These are phyloP conservation scores for Gonatopus flavifemur DNA, from an alignment of 1,140 invertebrate genomes.

Conservation along the genomic window DNA sequence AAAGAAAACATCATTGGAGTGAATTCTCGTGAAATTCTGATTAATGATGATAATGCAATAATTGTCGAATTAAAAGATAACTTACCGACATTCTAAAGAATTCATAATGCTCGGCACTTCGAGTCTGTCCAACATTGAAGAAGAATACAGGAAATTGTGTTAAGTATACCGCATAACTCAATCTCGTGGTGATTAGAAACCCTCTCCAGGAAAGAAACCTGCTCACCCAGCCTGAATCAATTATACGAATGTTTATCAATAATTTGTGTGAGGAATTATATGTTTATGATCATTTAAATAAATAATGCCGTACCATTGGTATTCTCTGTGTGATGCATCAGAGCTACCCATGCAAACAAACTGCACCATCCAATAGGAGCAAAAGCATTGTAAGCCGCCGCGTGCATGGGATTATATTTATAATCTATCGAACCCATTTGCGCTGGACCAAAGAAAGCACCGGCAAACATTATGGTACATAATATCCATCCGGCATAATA, in stretches of 20 bases:
- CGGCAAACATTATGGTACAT: constrained; percentile 54
- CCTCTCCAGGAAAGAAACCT: constrained; percentile 62
- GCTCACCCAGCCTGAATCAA: constrained; percentile 55
- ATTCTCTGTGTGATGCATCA: constrained; percentile 65
- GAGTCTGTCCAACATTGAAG: constrained; percentile 64
- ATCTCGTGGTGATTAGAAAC: constrained; percentile 64
- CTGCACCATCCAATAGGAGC: constrained; percentile 72
- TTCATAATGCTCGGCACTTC: constrained; percentile 59
- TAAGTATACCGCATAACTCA: constrained; percentile 69
- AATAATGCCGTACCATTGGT: constrained; percentile 53
- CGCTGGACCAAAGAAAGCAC: constrained; percentile 64
- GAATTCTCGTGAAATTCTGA: neutral
- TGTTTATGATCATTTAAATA: neutral
- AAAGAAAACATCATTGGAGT: constrained; percentile 31
- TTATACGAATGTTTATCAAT: neutral
- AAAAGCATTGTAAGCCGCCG: constrained; percentile 71
- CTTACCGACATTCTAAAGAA: constrained; percentile 60
- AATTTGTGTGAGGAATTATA: neutral
- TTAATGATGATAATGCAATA: neutral
- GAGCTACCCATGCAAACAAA: constrained; percentile 68
- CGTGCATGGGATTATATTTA: constrained; percentile 66
- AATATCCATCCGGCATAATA: constrained; percentile 63
- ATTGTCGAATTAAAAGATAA: constrained; percentile 6
- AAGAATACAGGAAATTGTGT: constrained; percentile 72
- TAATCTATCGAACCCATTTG: constrained; percentile 70